phyloP scores from a whole-genome alignment of 2,888 invertebrate genomes.

The Orthosia gracilis region DNA sequence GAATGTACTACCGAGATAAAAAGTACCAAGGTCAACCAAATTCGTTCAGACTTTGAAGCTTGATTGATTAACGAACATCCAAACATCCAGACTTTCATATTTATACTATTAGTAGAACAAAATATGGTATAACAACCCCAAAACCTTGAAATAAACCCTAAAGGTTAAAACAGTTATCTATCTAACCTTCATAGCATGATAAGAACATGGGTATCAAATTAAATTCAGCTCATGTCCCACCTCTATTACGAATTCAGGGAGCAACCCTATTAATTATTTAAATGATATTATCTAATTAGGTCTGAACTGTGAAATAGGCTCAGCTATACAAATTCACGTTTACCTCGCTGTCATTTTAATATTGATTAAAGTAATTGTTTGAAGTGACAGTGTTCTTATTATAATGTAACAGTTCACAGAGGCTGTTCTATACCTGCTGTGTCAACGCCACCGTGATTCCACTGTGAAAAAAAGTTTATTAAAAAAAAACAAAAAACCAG shows the following conservation, averaged over 20 bases:
- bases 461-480: no score
- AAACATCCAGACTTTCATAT: no score
- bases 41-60: no score
- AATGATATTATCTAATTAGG: slow-evolving; percentile 73
- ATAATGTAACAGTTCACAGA: slow-evolving; percentile 19
- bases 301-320: slow-evolving; percentile 64
- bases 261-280: slow-evolving; percentile 65
- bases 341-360: slow-evolving; percentile 41
- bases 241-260: slow-evolving; percentile 61
- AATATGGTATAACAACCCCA: neutral
- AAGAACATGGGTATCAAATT: slow-evolving; percentile 52
- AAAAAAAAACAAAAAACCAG: no score
- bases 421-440: no score
- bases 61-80: no score
- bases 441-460: no score
- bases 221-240: slow-evolving; percentile 59
- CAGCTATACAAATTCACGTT: slow-evolving; percentile 67
- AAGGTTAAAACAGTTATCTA: slow-evolving; percentile 32
- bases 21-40: no score
- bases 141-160: neutral
- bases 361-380: slow-evolving; percentile 48
- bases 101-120: neutral
- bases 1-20: no score
- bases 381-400: slow-evolving; percentile 27
- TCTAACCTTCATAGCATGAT: slow-evolving; percentile 29